A percentile compares a stretch with the other conserved stretches of the same genome.
Conservation (phyloP, 2,888 invertebrate species). For the Lithophane ornitopus region DNA sequence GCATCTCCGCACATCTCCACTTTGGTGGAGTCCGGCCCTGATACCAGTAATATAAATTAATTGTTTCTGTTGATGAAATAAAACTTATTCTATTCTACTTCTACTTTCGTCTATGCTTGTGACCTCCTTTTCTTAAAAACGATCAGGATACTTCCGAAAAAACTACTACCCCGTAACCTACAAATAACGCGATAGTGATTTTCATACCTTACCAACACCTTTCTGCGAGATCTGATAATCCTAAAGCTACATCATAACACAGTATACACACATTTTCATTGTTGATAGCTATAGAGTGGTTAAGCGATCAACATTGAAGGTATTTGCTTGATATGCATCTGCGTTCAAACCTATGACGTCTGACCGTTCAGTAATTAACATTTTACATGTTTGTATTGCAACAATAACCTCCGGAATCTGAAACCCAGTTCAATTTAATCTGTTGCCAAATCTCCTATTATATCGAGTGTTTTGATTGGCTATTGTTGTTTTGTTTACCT, state of each 20-base stretch:
- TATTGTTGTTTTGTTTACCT: slow-evolving; percentile 7
- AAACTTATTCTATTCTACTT: neutral
- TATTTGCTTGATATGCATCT: slow-evolving; percentile 43
- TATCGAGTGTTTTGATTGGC: neutral
- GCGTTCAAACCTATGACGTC: slow-evolving; percentile 13
- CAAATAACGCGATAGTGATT: slow-evolving; percentile 8
- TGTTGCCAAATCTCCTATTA: slow-evolving; percentile 14
- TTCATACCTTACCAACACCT: slow-evolving; percentile 7
- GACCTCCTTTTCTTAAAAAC: neutral
- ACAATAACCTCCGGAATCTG: slow-evolving; percentile 28
- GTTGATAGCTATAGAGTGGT: neutral
- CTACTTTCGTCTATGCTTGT: neutral
- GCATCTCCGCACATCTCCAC: no score
- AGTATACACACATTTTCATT: neutral
- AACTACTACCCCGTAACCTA: slow-evolving; percentile 17
- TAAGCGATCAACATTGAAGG: slow-evolving; percentile 26
- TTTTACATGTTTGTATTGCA: slow-evolving; percentile 44
- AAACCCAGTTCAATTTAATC: slow-evolving; percentile 11
- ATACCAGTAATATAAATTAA: neutral
- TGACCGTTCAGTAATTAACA: slow-evolving; percentile 42
- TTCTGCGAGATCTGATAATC: slow-evolving; percentile 9
- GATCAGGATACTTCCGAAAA: neutral
- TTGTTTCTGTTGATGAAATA: neutral
- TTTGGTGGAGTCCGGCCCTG: no score
- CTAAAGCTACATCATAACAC: neutral